Base-by-base conservation (phyloP, 1,140 invertebrate genomes). In the Temnothorax longispinosus region DNA sequence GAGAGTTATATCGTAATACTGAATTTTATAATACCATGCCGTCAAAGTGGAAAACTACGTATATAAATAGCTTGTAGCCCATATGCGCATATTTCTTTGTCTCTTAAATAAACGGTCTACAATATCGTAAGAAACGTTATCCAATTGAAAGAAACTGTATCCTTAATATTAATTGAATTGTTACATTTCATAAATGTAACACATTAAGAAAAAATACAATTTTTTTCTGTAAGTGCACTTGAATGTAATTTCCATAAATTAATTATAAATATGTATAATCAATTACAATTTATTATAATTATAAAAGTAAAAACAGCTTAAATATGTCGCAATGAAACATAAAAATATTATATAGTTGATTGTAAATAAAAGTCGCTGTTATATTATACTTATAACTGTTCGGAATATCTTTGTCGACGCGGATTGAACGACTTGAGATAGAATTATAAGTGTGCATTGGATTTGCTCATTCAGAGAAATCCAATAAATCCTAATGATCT, bases 401-500 rank as follows among this genome's bases (percentile, higher is more conserved):
- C 8, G 15, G 2, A 44, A 77, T 6, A 64, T 78, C 3, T 64
- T 75, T 64, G 6, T 13, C 21, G 50, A 35, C 18, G 52, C 4
- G 27, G 27, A 62, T 47, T 47, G 5, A 1, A 62, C 15, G 44
- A 50, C 8, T 44, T 60, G 10, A 44, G 8, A n/a, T 27, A 4
- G 13, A 50, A 27, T n/a, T 56, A 35, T 44, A 56, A 71, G 0
- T 54, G 18, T n/a, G 35, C 5, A 13, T 21, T 38, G 8, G 47
- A 84, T 60, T 74, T 21, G 54, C 32, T 75, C 74, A 50, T 50
- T n/a, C n/a, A 27, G 69, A 71, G 56, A 50, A 52, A 38, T 50
- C n/a, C n/a, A 60, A 84, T 84, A 50, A 60, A 47, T 84, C n/a
- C 15, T 75, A 74, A 54, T 62, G 13, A 74, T 84, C 41, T 58